Evolutionary conservation across 2,113 vertebrate species (phyloP).

Genomic region (Melozone crissalis): DNA sequence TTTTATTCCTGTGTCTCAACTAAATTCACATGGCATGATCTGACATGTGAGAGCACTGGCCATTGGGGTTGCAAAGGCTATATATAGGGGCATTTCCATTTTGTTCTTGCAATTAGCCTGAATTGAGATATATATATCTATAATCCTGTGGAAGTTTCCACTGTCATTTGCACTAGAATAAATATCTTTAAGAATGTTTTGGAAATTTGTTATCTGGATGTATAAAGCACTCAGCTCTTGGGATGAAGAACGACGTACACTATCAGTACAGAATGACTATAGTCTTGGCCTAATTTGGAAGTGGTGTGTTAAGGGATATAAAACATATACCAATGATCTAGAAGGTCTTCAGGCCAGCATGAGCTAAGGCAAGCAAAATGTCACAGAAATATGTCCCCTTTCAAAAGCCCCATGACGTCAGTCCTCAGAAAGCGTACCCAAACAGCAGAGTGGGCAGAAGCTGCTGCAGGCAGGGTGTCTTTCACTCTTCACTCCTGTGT

Average conservation of each 20-base stretch:
- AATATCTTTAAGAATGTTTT: slow-evolving; percentile 31
- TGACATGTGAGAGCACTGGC: neutral
- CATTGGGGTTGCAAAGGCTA: neutral
- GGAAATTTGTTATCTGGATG: slow-evolving; percentile 40
- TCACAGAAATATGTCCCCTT: neutral
- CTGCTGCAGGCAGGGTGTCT: neutral
- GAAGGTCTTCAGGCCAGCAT: neutral
- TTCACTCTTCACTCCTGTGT: neutral
- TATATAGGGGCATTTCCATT: neutral
- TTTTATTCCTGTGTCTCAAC: neutral
- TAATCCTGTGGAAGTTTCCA: neutral
- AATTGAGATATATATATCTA: neutral
- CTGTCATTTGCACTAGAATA: neutral
- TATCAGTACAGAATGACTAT: neutral
- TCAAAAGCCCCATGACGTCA: neutral
- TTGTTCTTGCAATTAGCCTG: neutral
- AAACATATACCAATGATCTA: neutral
- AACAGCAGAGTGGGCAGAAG: neutral
- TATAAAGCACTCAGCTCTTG: neutral
- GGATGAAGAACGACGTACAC: neutral
- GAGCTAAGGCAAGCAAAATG: neutral
- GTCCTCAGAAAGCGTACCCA: neutral
- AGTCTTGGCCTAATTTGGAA: slow-evolving; percentile 49
- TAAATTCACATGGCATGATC: neutral
- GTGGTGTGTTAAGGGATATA: neutral